A percentile compares a stretch with the other conserved stretches of the same genome.
Conservation (phyloP, 2,797 vertebrate species). For the Xiphophorus birchmanni region DNA sequence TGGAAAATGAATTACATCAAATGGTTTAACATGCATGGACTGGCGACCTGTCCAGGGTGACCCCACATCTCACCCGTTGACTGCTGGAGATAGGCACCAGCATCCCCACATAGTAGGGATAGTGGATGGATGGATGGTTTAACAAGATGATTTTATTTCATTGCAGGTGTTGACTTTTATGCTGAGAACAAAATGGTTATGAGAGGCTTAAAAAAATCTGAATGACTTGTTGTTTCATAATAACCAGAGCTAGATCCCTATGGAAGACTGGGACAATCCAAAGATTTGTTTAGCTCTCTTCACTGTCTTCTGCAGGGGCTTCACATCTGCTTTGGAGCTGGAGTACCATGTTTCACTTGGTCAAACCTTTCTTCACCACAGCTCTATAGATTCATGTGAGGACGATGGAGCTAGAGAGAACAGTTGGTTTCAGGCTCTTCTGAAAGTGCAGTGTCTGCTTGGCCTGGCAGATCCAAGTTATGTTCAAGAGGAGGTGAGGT, state of each 20-base stretch:
- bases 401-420: background rate
- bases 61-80: too few species aligned
- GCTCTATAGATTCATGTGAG: background rate
- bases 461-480: background rate
- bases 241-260: background rate
- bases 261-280: background rate
- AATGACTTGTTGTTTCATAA: background rate
- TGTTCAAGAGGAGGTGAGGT: slow-evolving; percentile 1
- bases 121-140: background rate
- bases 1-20: background rate
- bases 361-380: background rate
- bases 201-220: background rate
- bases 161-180: background rate
- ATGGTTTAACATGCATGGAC: too few species aligned
- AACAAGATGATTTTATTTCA: background rate
- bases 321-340: background rate
- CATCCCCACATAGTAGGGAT: too few species aligned
- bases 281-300: background rate
- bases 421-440: background rate
- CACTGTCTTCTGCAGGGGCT: background rate
- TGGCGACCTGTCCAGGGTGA: too few species aligned
- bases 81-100: too few species aligned
- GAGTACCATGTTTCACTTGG: background rate
- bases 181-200: background rate
- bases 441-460: background rate